These are phyloP conservation scores for Hypsopygia costalis DNA, from an alignment of 2,888 invertebrate genomes.

Conservation along the genomic window DNA sequence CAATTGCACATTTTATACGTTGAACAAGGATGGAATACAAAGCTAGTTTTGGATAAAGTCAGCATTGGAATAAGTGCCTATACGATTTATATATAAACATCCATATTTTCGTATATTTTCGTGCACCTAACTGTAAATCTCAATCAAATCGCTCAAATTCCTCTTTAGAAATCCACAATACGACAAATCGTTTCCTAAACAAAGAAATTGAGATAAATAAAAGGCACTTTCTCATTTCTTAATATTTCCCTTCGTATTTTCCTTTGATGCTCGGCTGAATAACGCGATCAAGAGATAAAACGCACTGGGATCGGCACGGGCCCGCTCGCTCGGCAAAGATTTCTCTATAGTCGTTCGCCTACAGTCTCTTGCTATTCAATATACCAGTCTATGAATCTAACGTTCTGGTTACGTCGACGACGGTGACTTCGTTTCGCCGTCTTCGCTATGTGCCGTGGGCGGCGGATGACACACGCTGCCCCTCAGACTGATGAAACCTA, in stretches of 20 bases:
- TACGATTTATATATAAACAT: too few relatives aligned
- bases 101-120: too few relatives aligned
- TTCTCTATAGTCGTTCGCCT: slow-evolving; percentile 23
- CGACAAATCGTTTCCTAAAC: slow-evolving; percentile 43
- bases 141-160: slow-evolving; percentile 19
- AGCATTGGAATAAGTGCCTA: too few relatives aligned
- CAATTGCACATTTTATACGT: too few relatives aligned
- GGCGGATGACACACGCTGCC: slow-evolving; percentile 26
- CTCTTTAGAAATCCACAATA: slow-evolving; percentile 23
- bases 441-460: slow-evolving; percentile 13
- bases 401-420: slow-evolving; percentile 21
- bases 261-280: slow-evolving; percentile 72
- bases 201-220: slow-evolving; percentile 55
- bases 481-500: slow-evolving; percentile 24
- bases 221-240: slow-evolving; percentile 56
- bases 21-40: too few relatives aligned
- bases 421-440: slow-evolving; percentile 19
- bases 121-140: too few relatives aligned
- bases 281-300: slow-evolving; percentile 76
- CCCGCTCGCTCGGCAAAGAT: slow-evolving; percentile 50
- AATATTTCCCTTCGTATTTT: slow-evolving; percentile 65
- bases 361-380: slow-evolving; percentile 42
- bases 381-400: slow-evolving; percentile 32
- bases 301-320: slow-evolving; percentile 50
- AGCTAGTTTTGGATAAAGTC: too few relatives aligned